These are phyloP conservation scores for Zygaena filipendulae DNA, from an alignment of 2,888 invertebrate genomes.

Conservation along the genomic window DNA sequence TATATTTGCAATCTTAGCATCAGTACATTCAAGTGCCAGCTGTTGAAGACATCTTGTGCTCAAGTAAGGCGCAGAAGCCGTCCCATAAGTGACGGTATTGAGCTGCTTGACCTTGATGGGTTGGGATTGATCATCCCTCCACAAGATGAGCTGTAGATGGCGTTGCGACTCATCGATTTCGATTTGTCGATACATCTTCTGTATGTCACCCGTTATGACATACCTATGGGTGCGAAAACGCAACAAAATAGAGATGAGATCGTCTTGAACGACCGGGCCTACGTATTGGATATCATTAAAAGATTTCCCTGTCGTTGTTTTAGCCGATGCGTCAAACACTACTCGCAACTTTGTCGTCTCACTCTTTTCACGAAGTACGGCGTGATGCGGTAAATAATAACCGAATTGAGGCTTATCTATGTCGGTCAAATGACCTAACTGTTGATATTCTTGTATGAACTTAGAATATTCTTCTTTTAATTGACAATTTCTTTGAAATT, in stretches of 20 bases:
- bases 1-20: constrained; percentile 14
- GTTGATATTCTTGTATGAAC: constrained; percentile 15
- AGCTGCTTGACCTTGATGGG: constrained; percentile 13
- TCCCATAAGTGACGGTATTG: constrained; percentile 17
- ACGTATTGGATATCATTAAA: constrained; percentile 12
- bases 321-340: constrained; percentile 17
- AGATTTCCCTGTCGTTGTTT: constrained; percentile 14
- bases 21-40: constrained; percentile 13
- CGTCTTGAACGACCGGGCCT: constrained; percentile 8
- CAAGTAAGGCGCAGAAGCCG: constrained; percentile 12
- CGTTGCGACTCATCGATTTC: constrained; percentile 1
- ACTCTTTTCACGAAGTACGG: constrained; percentile 13
- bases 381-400: constrained; percentile 19
- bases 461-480: constrained; percentile 15
- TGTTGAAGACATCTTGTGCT: constrained; percentile 16
- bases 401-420: constrained; percentile 7
- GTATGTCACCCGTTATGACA: constrained; percentile 4
- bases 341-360: constrained; percentile 15
- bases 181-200: constrained; percentile 7
- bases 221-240: constrained; percentile 8
- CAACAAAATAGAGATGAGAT: constrained; percentile 7
- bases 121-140: constrained; percentile 15
- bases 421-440: constrained; percentile 14
- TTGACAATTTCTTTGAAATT: constrained; percentile 12
- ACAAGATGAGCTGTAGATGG: constrained; percentile 12